Conservation (phyloP, 2,797 vertebrate genomes). For the Molothrus ater region DNA sequence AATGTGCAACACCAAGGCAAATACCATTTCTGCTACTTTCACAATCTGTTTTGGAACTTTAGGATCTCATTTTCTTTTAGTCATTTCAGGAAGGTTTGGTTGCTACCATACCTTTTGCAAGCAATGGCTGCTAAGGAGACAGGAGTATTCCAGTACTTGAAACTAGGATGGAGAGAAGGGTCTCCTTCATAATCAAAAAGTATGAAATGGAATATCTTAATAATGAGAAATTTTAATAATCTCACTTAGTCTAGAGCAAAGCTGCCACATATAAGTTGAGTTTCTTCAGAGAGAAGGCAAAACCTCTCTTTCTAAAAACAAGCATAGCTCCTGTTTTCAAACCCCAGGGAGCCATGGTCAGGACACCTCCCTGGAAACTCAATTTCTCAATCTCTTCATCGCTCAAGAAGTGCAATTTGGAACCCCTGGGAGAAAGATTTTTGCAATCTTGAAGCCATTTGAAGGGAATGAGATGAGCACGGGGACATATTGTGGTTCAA, state of each 20-base stretch:
- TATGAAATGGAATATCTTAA: background rate
- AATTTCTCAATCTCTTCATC: background rate
- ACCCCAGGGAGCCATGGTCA: background rate
- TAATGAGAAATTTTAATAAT: background rate
- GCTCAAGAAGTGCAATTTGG: background rate
- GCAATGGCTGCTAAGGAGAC: background rate
- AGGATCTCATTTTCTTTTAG: background rate
- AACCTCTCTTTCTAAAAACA: background rate
- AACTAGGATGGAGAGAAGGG: background rate
- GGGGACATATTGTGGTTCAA: background rate
- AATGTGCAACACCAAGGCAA: background rate
- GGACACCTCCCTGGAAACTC: background rate
- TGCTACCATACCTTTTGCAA: background rate
- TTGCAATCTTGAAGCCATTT: background rate
- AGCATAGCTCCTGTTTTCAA: background rate
- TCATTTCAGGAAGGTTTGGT: background rate
- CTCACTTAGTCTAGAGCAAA: background rate
- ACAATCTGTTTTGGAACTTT: background rate
- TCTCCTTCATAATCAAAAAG: background rate
- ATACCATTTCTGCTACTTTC: background rate
- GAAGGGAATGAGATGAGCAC: background rate
- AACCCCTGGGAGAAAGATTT: background rate
- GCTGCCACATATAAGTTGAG: background rate
- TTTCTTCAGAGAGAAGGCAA: background rate
- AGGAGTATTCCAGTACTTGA: background rate